These are phyloP conservation scores for Oreochromis niloticus DNA, from an alignment of 2,113 vertebrate genomes.

Conservation along the genomic window DNA sequence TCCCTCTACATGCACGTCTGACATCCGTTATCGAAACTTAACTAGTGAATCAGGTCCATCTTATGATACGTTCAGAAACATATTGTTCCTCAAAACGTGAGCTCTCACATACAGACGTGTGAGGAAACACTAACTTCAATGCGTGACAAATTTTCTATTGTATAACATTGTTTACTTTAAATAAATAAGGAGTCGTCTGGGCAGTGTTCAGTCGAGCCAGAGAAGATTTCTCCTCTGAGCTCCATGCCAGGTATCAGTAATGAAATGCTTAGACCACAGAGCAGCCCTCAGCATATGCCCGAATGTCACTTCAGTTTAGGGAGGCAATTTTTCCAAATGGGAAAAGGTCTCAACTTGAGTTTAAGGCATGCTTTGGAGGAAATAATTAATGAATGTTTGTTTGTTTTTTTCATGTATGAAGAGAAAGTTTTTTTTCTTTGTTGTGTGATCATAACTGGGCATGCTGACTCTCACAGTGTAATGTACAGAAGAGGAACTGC, in stretches of 20 bases:
- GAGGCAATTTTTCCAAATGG: conserved; percentile 32
- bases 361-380: background rate
- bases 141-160: background rate
- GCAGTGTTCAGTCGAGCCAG: background rate
- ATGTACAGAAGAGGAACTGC: background rate
- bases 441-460: background rate
- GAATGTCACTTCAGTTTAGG: conserved; percentile 46
- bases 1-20: background rate
- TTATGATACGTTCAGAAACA: background rate
- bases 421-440: background rate
- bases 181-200: background rate
- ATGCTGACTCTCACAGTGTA: background rate
- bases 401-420: background rate
- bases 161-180: background rate
- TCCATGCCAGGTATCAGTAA: conserved; percentile 38
- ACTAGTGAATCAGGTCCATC: background rate
- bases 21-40: background rate
- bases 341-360: conserved; percentile 6
- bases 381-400: background rate
- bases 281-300: conserved; percentile 10
- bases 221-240: conserved; percentile 26
- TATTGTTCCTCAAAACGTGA: background rate
- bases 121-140: background rate
- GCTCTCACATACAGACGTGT: background rate
- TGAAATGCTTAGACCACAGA: conserved; percentile 27